phyloP scores from a whole-genome alignment of 2,888 invertebrate genomes.

The Nowickia ferox region DNA sequence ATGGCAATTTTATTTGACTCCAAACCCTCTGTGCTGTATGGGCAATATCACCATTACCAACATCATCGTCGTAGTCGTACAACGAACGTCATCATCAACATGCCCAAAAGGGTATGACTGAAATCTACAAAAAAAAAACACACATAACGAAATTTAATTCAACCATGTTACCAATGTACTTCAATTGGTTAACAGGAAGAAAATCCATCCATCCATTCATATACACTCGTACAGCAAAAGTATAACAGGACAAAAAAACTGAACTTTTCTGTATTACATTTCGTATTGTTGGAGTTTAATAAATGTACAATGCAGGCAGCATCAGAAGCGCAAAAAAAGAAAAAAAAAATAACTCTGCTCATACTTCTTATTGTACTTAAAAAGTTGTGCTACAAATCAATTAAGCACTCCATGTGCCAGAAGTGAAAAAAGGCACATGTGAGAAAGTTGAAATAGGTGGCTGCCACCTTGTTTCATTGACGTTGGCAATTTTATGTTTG shows the following conservation, averaged over 20 bases:
- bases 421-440: conserved; percentile 56
- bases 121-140: conserved; percentile 16
- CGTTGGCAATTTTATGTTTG: conserved; percentile 29
- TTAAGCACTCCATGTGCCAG: conserved; percentile 68
- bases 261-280: conserved; percentile 63
- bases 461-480: background rate
- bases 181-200: conserved; percentile 66
- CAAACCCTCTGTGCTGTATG: conserved; percentile 41
- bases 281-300: conserved; percentile 56
- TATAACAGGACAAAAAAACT: conserved; percentile 24
- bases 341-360: conserved; percentile 14
- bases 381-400: conserved; percentile 69
- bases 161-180: conserved; percentile 65
- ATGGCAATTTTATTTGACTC: conserved; percentile 64
- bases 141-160: conserved; percentile 54
- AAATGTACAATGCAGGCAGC: conserved; percentile 23
- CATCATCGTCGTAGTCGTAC: conserved; percentile 40
- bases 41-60: conserved; percentile 41
- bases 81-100: conserved; percentile 54
- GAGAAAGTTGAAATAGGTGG: conserved; percentile 41
- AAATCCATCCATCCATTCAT: conserved; percentile 55
- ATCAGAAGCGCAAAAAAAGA: conserved; percentile 3
- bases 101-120: conserved; percentile 59
- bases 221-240: conserved; percentile 37
- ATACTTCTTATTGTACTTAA: conserved; percentile 50